Base-by-base conservation (phyloP, 2,113 vertebrate species). In the Melanerpes aurifrons region DNA sequence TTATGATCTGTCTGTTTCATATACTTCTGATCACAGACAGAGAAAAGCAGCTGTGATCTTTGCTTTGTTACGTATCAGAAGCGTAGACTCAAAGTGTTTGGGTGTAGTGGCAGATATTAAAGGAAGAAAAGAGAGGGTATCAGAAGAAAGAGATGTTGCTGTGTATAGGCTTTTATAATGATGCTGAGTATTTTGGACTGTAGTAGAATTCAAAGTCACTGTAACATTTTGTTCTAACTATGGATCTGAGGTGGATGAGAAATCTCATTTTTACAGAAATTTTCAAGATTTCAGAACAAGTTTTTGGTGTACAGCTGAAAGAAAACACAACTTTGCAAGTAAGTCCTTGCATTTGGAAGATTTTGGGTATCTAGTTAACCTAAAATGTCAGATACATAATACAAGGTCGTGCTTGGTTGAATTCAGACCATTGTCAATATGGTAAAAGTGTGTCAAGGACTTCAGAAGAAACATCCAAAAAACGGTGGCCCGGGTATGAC, bases 1-100 rank as follows among this genome's bases (percentile, higher is more conserved):
- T 96, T 97, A 96, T 92, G 85, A 95, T 96, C 75, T 96, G 32
- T 68, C 93, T 75, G 45, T 92, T 97, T 95, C 91, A 92, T 85
- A 86, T 74, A 75, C 28, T 84, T 93, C 67, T 92, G 85, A 90
- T 94, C 40, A 54, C 40, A 68, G 84, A 73, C 11, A 15, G 7
- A 82, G 16, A 88, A 93, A 77, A 71, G 47, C 3, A 82, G 14
- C n/a, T 79, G 9, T 8, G 24, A 35, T 63, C 32, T 89, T 75
- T 79, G 50, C 35, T 62, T 73, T 89, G 18, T 22, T 32, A 28
- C 0, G 0, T 68, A 59, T 67, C 16, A 82, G 21, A 73, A 62
- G 1, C 76, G 1, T 11, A 87, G 32, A 56, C 14, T 50, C 2
- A 50, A 48, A 61, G 4, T 12, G 12, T 69, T 16, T 22, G 32